Evolutionary conservation across 2,888 invertebrate genomes (phyloP).

Genomic region (Rosalia funebris): DNA sequence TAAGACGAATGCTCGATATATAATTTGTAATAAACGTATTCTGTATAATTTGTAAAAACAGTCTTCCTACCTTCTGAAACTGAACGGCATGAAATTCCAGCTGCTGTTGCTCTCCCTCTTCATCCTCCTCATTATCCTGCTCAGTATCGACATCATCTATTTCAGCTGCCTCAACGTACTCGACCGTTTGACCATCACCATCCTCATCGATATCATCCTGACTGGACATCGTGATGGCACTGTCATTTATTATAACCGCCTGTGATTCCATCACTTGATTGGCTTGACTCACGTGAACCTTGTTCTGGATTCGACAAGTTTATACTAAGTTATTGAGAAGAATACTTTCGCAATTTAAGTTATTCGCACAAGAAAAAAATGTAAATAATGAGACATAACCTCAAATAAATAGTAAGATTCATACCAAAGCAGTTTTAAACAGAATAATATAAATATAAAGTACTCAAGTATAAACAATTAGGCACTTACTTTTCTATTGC

Average conservation of each 20-base stretch:
- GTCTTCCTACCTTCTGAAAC: conserved; percentile 32
- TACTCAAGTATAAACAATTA: too few relatives aligned
- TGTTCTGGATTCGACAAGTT: conserved; percentile 26
- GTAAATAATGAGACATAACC: conserved; percentile 3
- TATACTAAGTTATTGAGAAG: too few relatives aligned
- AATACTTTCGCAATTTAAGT: too few relatives aligned
- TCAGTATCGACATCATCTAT: conserved; percentile 36
- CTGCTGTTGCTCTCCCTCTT: conserved; percentile 48
- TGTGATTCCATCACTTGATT: conserved; percentile 17
- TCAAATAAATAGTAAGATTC: not conserved
- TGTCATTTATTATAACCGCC: conserved; percentile 16
- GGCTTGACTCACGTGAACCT: conserved; percentile 16
- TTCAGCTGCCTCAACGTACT: conserved; percentile 26
- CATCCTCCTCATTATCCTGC: conserved; percentile 50
- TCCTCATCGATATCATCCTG: conserved; percentile 31
- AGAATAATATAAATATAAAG: too few relatives aligned
- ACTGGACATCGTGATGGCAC: not conserved
- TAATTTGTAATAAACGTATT: too few relatives aligned
- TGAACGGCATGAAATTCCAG: conserved; percentile 24
- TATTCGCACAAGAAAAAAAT: conserved; percentile 2
- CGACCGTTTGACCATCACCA: conserved; percentile 26
- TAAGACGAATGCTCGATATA: too few relatives aligned
- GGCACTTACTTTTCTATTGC: conserved; percentile 36
- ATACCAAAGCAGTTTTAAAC: too few relatives aligned
- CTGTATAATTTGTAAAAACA: too few relatives aligned